Conservation (phyloP, 23 tunicate species). For the Styela plicata region DNA sequence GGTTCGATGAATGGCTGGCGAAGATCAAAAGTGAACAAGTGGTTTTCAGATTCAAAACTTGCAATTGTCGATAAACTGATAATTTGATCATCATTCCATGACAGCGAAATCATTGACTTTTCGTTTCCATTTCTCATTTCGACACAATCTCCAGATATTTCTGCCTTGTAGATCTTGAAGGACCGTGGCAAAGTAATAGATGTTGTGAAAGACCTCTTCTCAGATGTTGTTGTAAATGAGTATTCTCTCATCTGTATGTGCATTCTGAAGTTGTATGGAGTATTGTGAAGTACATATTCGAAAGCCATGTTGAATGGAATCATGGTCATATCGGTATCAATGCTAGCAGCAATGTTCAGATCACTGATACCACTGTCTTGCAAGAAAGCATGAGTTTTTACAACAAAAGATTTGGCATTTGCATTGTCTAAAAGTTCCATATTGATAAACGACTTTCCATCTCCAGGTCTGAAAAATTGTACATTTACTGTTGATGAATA, state of each 20-base stretch:
- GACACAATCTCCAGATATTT: not conserved
- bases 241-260: not conserved
- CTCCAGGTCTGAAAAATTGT: constrained; percentile 18
- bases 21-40: not conserved
- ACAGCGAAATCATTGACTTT: not conserved
- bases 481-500: constrained; percentile 19
- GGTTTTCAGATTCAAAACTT: not conserved
- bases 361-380: constrained; percentile 19
- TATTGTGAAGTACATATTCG: not conserved
- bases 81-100: not conserved
- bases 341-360: not conserved
- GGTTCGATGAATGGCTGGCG: not conserved
- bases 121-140: not conserved
- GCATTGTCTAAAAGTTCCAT: constrained; percentile 32
- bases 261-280: constrained; percentile 5
- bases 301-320: constrained; percentile 28
- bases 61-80: not conserved
- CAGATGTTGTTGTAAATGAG: not conserved
- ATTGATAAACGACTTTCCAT: constrained; percentile 39
- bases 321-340: constrained; percentile 2
- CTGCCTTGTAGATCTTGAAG: not conserved
- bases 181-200: not conserved
- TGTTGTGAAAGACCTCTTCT: not conserved
- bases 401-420: not conserved
- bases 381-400: constrained; percentile 27